A percentile compares a stretch with the other conserved stretches of the same genome.
phyloP scores from a whole-genome alignment of 2,113 vertebrate species.

The Eurypyga helias region DNA sequence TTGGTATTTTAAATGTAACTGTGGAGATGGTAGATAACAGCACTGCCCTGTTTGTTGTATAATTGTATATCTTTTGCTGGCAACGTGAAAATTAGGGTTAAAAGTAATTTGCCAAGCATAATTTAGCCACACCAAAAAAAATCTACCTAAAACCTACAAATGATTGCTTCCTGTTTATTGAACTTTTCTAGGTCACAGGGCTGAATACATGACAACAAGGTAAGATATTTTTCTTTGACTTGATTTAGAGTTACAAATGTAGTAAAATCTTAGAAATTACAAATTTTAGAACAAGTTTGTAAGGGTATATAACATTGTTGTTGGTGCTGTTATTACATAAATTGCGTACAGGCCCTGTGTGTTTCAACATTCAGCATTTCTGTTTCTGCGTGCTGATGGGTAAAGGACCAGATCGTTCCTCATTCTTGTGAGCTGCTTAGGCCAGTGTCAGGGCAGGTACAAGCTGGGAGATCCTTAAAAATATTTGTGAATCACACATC shows the following conservation, averaged over 20 bases:
- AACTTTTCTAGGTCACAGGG: slow-evolving; percentile 88
- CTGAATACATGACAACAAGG: slow-evolving; percentile 98
- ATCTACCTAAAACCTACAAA: neutral
- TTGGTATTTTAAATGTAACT: neutral
- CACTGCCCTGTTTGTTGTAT: neutral
- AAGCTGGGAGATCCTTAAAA: neutral
- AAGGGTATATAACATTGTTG: neutral
- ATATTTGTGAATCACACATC: neutral
- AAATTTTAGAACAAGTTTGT: neutral
- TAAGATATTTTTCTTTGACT: slow-evolving; percentile 69
- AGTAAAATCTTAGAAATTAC: neutral
- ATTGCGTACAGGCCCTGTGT: neutral
- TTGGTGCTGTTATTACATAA: neutral
- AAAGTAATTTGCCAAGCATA: neutral
- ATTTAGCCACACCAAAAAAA: neutral
- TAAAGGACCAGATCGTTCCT: neutral
- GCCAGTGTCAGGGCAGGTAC: neutral
- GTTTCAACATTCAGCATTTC: neutral
- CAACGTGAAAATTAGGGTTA: neutral
- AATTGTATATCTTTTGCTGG: neutral
- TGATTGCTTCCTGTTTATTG: slow-evolving; percentile 10
- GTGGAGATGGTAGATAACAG: neutral
- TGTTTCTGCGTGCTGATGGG: neutral
- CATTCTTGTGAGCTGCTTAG: neutral
- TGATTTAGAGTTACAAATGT: neutral